These are phyloP conservation scores for Siderastrea siderea DNA, from an alignment of 92 coral and sea anemone genomes.

Conservation along the genomic window DNA sequence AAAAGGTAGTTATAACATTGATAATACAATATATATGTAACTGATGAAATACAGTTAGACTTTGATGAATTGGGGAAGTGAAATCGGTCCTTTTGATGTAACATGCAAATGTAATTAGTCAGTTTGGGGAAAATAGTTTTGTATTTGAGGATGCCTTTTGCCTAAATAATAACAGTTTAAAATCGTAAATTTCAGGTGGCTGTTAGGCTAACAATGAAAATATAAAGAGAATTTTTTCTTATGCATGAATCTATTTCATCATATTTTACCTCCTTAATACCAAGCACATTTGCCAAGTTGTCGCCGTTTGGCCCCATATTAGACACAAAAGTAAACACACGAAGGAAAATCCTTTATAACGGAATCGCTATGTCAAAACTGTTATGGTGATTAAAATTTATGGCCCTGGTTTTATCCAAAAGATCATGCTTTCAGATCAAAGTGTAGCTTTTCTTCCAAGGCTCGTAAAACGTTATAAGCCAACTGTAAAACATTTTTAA, in stretches of 20 bases:
- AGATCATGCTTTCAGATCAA: neutral
- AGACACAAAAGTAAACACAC: constrained; percentile 21
- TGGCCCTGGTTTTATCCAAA: neutral
- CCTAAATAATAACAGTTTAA: neutral
- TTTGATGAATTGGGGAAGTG: neutral
- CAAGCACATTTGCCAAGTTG: neutral
- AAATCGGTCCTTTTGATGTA: constrained; percentile 22
- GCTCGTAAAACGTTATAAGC: neutral
- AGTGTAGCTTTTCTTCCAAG: neutral
- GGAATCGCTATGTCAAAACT: neutral
- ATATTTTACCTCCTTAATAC: neutral
- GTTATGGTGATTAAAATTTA: neutral
- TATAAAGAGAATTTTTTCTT: too few relatives aligned
- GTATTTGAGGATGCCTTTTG: neutral
- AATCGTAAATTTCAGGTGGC: neutral
- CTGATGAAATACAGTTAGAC: neutral
- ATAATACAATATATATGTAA: too few relatives aligned
- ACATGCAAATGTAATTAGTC: constrained; percentile 15
- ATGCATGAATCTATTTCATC: neutral
- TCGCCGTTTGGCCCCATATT: constrained; percentile 9
- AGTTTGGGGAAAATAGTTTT: too few relatives aligned
- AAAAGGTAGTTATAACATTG: neutral
- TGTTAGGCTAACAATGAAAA: neutral
- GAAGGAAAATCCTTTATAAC: neutral
- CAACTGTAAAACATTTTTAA: too few relatives aligned